Evolutionary conservation across 1,140 invertebrate genomes (phyloP).

Genomic region (Scaptomyza pallida): DNA sequence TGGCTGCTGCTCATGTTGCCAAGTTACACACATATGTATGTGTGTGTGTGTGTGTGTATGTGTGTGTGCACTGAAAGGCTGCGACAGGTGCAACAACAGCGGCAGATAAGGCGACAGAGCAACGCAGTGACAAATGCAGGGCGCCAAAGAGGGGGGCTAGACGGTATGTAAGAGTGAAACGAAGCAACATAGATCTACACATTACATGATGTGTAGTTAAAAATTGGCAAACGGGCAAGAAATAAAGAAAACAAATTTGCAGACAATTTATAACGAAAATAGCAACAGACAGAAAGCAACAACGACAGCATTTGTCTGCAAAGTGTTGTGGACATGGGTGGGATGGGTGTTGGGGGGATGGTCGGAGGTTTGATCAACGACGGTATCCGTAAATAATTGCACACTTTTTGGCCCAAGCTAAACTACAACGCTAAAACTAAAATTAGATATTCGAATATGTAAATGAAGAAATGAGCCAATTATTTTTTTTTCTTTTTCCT

Average conservation of each 20-base stretch:
- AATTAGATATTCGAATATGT: slow-evolving; percentile 38
- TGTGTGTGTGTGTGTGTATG: too few relatives aligned
- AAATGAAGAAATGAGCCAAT: slow-evolving; percentile 28
- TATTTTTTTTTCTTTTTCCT: slow-evolving; percentile 11
- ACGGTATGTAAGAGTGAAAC: not conserved
- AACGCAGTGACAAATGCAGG: slow-evolving; percentile 19
- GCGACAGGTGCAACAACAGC: slow-evolving; percentile 58
- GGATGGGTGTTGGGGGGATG: too few relatives aligned
- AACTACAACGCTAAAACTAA: slow-evolving; percentile 24
- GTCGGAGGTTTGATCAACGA: slow-evolving; percentile 40
- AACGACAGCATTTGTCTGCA: slow-evolving; percentile 1
- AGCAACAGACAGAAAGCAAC: slow-evolving; percentile 32
- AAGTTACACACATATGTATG: too few relatives aligned
- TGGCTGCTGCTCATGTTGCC: slow-evolving; percentile 2
- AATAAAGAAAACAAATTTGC: slow-evolving; percentile 51
- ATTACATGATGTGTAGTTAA: slow-evolving; percentile 75
- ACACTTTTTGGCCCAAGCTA: slow-evolving; percentile 47
- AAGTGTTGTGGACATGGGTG: too few relatives aligned
- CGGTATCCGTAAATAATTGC: slow-evolving; percentile 67
- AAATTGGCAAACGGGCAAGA: slow-evolving; percentile 72
- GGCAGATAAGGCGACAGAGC: slow-evolving; percentile 56
- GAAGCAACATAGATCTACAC: slow-evolving; percentile 25
- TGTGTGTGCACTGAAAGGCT: slow-evolving; percentile 38
- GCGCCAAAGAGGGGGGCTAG: slow-evolving; percentile 6
- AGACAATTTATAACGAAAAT: slow-evolving; percentile 72